phyloP scores from a whole-genome alignment of 1,140 invertebrate genomes.

The Neodiprion fabricii region DNA sequence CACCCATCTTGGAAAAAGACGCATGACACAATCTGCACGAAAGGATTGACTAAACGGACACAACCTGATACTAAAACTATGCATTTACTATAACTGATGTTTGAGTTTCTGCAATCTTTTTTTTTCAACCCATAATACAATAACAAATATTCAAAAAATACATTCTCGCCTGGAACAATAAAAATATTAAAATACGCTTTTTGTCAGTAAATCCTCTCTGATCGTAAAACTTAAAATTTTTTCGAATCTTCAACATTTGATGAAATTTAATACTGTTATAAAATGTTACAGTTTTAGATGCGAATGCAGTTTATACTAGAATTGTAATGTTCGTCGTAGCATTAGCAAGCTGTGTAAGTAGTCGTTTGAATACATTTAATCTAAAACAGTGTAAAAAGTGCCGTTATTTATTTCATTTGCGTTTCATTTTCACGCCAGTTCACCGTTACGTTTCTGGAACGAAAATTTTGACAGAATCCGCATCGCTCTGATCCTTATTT shows the following conservation, averaged over 20 bases:
- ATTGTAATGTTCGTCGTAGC: constrained; percentile 3
- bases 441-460: constrained; percentile 63
- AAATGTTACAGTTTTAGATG: background rate
- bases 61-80: no score
- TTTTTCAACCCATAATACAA: background rate
- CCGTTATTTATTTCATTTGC: background rate
- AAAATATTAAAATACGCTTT: background rate
- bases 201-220: background rate
- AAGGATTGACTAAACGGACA: no score
- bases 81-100: no score
- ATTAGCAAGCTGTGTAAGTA: constrained; percentile 3
- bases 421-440: background rate
- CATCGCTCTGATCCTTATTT: constrained; percentile 42
- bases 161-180: background rate
- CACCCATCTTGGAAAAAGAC: no score
- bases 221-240: background rate
- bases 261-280: constrained; percentile 1
- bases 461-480: constrained; percentile 67
- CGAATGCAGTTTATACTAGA: background rate
- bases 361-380: background rate
- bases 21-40: no score
- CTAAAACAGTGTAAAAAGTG: background rate
- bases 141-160: background rate
- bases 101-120: background rate
- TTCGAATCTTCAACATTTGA: background rate